Percentiles rank a stretch among this genome's conserved stretches.
phyloP scores from a whole-genome alignment of 1,140 invertebrate genomes.

The Hormaphis cornu region DNA sequence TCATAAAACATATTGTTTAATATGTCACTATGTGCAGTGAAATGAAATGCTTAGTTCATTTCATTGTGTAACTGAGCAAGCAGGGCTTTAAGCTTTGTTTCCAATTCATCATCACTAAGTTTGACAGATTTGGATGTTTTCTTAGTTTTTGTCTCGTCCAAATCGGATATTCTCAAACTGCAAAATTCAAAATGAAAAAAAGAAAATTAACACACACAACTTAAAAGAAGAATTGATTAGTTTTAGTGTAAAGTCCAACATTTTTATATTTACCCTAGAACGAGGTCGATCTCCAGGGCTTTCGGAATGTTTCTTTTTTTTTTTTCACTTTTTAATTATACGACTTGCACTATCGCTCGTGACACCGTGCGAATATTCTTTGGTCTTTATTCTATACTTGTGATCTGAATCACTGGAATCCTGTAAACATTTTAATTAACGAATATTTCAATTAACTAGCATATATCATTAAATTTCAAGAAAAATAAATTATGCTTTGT shows the following conservation, averaged over 20 bases:
- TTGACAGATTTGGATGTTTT: slow-evolving; percentile 47
- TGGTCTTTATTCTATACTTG: slow-evolving; percentile 9
- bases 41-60: slow-evolving; percentile 29
- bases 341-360: background rate
- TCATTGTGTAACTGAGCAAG: slow-evolving; percentile 71
- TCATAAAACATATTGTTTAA: slow-evolving; percentile 15
- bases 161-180: background rate
- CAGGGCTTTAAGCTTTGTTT: slow-evolving; percentile 73
- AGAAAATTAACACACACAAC: too few species aligned
- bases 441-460: too few species aligned
- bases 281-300: slow-evolving; percentile 18
- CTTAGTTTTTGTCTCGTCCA: slow-evolving; percentile 41
- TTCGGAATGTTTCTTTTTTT: slow-evolving; percentile 16
- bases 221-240: too few species aligned
- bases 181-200: background rate
- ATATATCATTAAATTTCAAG: too few species aligned
- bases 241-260: too few species aligned
- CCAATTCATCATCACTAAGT: slow-evolving; percentile 79
- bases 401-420: slow-evolving; percentile 19
- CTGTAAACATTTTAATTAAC: background rate
- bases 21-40: slow-evolving; percentile 25
- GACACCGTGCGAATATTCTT: background rate
- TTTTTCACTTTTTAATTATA: slow-evolving; percentile 20
- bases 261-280: slow-evolving; percentile 11
- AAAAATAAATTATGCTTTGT: too few species aligned